Evolutionary conservation across 2,797 vertebrate genomes (phyloP).

Genomic region (Acropternis orthonyx): DNA sequence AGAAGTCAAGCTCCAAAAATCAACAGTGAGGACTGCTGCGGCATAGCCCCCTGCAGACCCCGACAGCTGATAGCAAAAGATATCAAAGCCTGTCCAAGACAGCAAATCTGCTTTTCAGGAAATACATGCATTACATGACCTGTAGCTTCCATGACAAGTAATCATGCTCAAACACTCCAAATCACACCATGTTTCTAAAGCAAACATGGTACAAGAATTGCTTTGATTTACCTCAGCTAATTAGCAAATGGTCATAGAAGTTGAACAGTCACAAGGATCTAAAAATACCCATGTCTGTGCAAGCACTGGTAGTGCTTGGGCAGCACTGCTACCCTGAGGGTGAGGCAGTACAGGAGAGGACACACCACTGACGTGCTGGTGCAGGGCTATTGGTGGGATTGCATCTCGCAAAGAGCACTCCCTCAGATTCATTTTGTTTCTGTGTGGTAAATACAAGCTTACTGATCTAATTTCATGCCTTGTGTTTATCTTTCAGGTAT

Average conservation of each 20-base stretch:
- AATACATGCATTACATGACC: neutral
- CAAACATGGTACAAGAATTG: neutral
- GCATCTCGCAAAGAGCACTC: neutral
- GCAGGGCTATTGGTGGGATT: neutral
- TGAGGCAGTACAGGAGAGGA: neutral
- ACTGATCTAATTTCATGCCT: neutral
- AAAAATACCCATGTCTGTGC: neutral
- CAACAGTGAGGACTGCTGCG: neutral
- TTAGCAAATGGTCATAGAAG: neutral
- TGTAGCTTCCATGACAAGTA: neutral
- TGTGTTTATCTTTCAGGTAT: slow-evolving; percentile 82
- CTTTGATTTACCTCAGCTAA: neutral
- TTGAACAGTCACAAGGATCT: neutral
- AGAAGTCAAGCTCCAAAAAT: neutral
- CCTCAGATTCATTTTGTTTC: neutral
- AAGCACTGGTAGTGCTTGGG: neutral
- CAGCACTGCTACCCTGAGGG: neutral
- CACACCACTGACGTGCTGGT: fast-evolving
- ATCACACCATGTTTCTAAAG: neutral
- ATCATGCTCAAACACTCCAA: neutral
- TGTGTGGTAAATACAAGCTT: neutral
- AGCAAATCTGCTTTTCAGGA: neutral
- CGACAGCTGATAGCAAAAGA: neutral
- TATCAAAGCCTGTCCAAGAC: neutral
- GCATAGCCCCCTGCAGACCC: neutral